Evolutionary conservation across 2,888 invertebrate genomes (phyloP), one percentile per base, ranked within the genome.

Genomic region (Hemithea aestivaria): DNA sequence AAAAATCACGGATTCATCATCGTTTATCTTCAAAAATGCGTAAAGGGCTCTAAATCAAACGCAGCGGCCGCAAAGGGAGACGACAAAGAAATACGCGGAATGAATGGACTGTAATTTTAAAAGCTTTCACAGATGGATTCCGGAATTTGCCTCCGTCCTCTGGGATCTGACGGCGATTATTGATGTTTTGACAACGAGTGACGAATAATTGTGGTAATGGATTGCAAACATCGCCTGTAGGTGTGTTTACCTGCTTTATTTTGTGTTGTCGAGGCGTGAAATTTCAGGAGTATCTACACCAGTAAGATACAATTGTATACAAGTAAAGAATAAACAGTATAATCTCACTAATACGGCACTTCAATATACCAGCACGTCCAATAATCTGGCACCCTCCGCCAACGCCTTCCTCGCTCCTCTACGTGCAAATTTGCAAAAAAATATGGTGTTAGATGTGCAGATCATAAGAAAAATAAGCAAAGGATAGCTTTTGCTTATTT

Each of bases 31-130:
- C 45, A 40, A 58, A 42, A 40, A 42, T 53, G 53, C 54, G 44
- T 45, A 51, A 48, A 53, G 48, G 55, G 64, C 62, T 70, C 64
- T 77, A 77, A 70, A 66, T 61, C 67, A 64, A 73, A 68, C 68
- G 60, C 44, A 57, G 67, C 53, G 62, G 64, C 71, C 59, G 65
- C 66, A 60, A 65, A 71, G 75, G 78, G 76, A 71, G 56, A 64
- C 58, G 66, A 83, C 81, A 83, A 84, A 80, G 76, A 72, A 80
- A 71, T 68, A 63, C 62, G 49, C 46, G 48, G 72, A 72, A 79
- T 82, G 81, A 84, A 85, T 81, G 76, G 73, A 62, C 67, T 67
- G 75, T 82, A 82, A 83, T 84, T 84, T 78, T 81, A 79, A 85
- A 84, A 84, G 84, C 83, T 79, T 80, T 77, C 68, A 70, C 73